A percentile compares a stretch with the other conserved stretches of the same genome.
Evolutionary conservation across 1,140 invertebrate species (phyloP).

Genomic region (Gonatopus flavifemur): DNA sequence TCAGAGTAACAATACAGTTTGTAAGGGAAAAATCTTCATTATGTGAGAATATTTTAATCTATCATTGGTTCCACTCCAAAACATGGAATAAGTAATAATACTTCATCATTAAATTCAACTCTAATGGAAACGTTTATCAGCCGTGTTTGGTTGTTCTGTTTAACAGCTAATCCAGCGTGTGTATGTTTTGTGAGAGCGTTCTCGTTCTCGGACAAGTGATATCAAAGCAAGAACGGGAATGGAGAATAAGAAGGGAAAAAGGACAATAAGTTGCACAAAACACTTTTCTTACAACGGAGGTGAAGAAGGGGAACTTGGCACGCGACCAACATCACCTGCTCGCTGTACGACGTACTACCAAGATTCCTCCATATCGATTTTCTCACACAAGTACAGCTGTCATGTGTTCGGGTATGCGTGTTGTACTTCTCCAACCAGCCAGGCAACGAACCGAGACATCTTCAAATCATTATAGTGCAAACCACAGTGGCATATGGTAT

Average conservation of each 20-base stretch:
- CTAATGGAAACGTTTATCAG: too few relatives aligned
- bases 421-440: slow-evolving; percentile 33
- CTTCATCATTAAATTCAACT: too few relatives aligned
- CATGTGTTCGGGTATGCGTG: too few relatives aligned
- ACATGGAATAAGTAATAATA: too few relatives aligned
- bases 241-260: slow-evolving; percentile 43
- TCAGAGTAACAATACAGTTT: too few relatives aligned
- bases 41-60: too few relatives aligned
- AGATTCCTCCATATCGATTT: slow-evolving; percentile 45
- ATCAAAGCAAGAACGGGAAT: slow-evolving; percentile 29
- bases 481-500: slow-evolving; percentile 41
- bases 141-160: too few relatives aligned
- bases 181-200: neutral
- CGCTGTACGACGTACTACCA: slow-evolving; percentile 27
- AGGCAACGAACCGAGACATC: slow-evolving; percentile 45
- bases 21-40: too few relatives aligned
- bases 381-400: slow-evolving; percentile 51
- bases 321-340: slow-evolving; percentile 58
- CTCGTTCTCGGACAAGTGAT: neutral
- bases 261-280: slow-evolving; percentile 55
- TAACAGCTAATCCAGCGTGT: neutral
- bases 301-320: slow-evolving; percentile 46
- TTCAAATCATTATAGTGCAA: slow-evolving; percentile 35
- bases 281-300: slow-evolving; percentile 48
- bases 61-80: too few relatives aligned